These are phyloP conservation scores for Sminthurinus aureus DNA, from an alignment of 2,888 invertebrate species.

Conservation along the genomic window DNA sequence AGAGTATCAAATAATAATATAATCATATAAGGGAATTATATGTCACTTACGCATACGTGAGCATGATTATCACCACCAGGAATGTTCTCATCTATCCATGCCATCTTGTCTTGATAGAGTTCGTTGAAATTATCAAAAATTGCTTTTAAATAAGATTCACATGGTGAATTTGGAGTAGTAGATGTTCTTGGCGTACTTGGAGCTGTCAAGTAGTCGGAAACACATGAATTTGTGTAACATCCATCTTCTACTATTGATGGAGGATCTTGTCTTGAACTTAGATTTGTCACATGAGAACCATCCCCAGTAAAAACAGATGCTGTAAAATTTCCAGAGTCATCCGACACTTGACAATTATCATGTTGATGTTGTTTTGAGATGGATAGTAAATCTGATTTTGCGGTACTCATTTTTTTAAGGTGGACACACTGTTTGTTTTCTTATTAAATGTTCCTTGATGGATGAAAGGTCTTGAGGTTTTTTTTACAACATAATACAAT, in stretches of 20 bases:
- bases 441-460: too few species aligned
- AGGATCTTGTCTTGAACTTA: slow-evolving; percentile 27
- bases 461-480: too few species aligned
- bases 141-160: slow-evolving; percentile 35
- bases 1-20: neutral
- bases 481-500: too few species aligned
- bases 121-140: slow-evolving; percentile 43
- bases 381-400: slow-evolving; percentile 19
- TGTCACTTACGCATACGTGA: neutral
- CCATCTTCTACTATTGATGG: slow-evolving; percentile 28
- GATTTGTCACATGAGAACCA: slow-evolving; percentile 32
- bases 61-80: slow-evolving; percentile 25
- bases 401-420: slow-evolving; percentile 13
- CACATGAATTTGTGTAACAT: slow-evolving; percentile 17
- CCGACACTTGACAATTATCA: slow-evolving; percentile 16
- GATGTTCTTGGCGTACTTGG: slow-evolving; percentile 25
- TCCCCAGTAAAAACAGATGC: slow-evolving; percentile 44
- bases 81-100: slow-evolving; percentile 41
- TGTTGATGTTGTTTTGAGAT: neutral
- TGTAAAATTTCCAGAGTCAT: slow-evolving; percentile 57
- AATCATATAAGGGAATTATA: neutral
- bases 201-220: slow-evolving; percentile 31
- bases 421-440: too few species aligned
- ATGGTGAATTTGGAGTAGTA: neutral
- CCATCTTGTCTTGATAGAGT: slow-evolving; percentile 39